Percentiles rank a stretch among this genome's conserved stretches.
phyloP scores from a whole-genome alignment of 2,888 invertebrate genomes.

The Macrophya annulata region DNA sequence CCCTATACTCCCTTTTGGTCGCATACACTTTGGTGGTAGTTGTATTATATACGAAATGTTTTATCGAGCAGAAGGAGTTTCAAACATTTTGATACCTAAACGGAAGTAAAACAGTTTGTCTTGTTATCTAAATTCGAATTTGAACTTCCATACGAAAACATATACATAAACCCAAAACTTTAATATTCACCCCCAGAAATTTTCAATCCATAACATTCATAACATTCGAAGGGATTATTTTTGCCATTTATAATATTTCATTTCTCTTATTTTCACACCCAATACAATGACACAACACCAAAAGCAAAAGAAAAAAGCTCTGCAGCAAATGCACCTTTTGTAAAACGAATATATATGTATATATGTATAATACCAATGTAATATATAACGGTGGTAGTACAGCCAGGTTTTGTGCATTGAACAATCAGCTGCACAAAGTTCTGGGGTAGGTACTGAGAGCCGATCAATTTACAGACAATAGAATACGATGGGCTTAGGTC shows the following conservation, averaged over 20 bases:
- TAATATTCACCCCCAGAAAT: background rate
- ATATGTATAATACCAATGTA: background rate
- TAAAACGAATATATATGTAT: background rate
- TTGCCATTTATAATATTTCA: background rate
- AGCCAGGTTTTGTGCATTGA: constrained; percentile 17
- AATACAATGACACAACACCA: too few relatives aligned
- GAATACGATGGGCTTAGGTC: background rate
- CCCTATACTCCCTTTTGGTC: background rate
- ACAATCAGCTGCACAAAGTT: background rate
- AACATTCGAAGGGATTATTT: background rate
- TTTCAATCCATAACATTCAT: too few relatives aligned
- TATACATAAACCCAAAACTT: background rate
- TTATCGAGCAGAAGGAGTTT: constrained; percentile 19
- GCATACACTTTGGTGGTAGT: background rate
- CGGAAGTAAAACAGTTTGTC: background rate
- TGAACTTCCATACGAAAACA: background rate
- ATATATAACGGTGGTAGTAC: background rate
- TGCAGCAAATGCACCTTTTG: background rate
- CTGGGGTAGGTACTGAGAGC: background rate
- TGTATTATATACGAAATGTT: background rate
- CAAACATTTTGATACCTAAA: background rate
- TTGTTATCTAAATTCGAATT: background rate
- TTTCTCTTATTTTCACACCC: background rate
- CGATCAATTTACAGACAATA: constrained; percentile 46
- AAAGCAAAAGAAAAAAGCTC: background rate